phyloP scores from a whole-genome alignment of 2,888 invertebrate species.

The Actias luna region DNA sequence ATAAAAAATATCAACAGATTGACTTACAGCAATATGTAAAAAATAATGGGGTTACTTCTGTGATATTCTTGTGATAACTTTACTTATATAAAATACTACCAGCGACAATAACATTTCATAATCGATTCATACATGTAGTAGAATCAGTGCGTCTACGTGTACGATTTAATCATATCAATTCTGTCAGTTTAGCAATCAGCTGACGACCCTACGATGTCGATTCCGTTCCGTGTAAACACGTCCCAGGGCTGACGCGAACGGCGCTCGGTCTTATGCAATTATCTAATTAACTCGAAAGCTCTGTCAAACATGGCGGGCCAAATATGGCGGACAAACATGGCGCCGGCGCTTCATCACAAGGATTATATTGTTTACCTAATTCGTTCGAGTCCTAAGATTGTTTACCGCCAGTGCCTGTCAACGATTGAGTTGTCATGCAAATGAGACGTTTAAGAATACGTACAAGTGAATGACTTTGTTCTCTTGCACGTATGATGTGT shows the following conservation, averaged over 20 bases:
- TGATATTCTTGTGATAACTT: no score
- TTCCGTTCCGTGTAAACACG: conserved; percentile 13
- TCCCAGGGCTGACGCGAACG: conserved; percentile 35
- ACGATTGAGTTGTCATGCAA: conserved; percentile 52
- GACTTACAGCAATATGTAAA: no score
- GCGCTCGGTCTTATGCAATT: conserved; percentile 58
- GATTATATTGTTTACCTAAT: conserved; percentile 62
- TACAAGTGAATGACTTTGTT: not conserved
- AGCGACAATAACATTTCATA: no score
- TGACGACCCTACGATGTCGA: conserved; percentile 16
- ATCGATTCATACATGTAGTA: not conserved
- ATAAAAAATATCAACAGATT: no score
- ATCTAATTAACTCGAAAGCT: conserved; percentile 61
- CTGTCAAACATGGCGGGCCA: conserved; percentile 44
- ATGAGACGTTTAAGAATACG: conserved; percentile 33
- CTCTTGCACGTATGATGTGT: not conserved
- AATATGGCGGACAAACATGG: conserved; percentile 53
- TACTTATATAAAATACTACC: no score
- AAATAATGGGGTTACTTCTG: no score
- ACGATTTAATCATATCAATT: conserved; percentile 16
- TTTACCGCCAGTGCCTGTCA: conserved; percentile 36
- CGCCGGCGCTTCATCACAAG: conserved; percentile 42
- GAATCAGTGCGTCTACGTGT: not conserved
- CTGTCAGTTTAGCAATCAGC: conserved; percentile 17
- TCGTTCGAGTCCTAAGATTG: conserved; percentile 62